A percentile compares a stretch with the other conserved stretches of the same genome.
Evolutionary conservation across 2,888 invertebrate genomes (phyloP).

Genomic region (Drosophila nr. perissopoda): DNA sequence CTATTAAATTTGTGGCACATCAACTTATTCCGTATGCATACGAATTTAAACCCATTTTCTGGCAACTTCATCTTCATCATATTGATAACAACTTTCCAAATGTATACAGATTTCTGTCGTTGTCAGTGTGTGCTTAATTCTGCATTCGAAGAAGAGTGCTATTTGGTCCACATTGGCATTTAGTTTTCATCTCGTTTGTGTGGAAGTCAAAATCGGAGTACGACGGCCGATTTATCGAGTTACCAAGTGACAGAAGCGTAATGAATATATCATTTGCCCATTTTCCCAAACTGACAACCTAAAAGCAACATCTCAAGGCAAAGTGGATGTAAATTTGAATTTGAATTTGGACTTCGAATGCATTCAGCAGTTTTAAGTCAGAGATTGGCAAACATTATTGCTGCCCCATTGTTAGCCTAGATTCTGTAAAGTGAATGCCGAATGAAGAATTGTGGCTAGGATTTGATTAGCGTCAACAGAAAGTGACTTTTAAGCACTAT

Average conservation of each 20-base stretch:
- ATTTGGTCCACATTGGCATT: conserved; percentile 27
- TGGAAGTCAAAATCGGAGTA: conserved; percentile 16
- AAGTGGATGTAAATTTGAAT: conserved; percentile 12
- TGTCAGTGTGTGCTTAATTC: background rate
- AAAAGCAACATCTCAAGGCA: conserved; percentile 1
- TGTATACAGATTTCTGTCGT: conserved; percentile 19
- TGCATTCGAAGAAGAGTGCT: conserved; percentile 2
- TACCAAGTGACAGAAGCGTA: conserved; percentile 38
- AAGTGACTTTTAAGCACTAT: background rate
- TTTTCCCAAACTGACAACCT: conserved; percentile 7
- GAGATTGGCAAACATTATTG: conserved; percentile 26
- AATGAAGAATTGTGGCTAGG: conserved; percentile 6
- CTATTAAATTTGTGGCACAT: conserved; percentile 1
- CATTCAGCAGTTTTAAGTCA: conserved; percentile 15
- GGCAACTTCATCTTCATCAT: conserved; percentile 3
- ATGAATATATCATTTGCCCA: conserved; percentile 55
- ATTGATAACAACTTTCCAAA: conserved; percentile 29
- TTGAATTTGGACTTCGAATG: conserved; percentile 18
- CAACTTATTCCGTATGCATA: conserved; percentile 10
- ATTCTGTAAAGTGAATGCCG: conserved; percentile 9
- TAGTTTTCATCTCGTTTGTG: conserved; percentile 36
- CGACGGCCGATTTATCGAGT: conserved; percentile 47
- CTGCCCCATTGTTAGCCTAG: conserved; percentile 16
- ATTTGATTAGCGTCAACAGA: conserved; percentile 4
- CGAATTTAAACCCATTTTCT: conserved; percentile 12